Conservation (phyloP, 92 coral and sea anemone genomes). For the Epizoanthus fatuus region DNA sequence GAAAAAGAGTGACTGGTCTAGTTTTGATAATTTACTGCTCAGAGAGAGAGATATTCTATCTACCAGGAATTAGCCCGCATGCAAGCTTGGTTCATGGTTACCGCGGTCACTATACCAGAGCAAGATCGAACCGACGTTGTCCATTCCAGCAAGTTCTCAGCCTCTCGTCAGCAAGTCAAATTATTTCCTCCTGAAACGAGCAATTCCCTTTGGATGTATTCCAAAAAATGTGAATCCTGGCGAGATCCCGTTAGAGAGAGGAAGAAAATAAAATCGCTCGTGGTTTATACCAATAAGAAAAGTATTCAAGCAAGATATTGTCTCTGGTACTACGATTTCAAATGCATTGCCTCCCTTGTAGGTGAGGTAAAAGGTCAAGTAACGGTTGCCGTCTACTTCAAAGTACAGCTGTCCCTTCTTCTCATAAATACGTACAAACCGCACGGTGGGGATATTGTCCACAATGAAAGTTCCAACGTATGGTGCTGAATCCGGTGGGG, state of each 20-base stretch:
- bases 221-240: constrained; percentile 39
- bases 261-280: constrained; percentile 17
- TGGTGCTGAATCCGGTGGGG: constrained; percentile 38
- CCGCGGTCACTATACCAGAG: no score
- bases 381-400: not conserved
- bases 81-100: no score
- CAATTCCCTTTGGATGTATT: constrained; percentile 33
- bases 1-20: no score
- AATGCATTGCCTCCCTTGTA: constrained; percentile 37
- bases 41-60: no score
- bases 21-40: no score
- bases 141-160: no score
- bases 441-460: constrained; percentile 27
- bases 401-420: constrained; percentile 31
- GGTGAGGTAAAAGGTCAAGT: constrained; percentile 7
- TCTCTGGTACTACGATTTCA: constrained; percentile 14
- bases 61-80: no score
- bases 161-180: not conserved
- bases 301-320: not conserved
- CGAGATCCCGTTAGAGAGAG: constrained; percentile 23
- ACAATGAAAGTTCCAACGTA: constrained; percentile 3
- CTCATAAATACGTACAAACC: constrained; percentile 18
- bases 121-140: no score
- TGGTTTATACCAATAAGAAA: constrained; percentile 12
- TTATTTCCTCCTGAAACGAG: constrained; percentile 28